phyloP scores from a whole-genome alignment of 2,797 vertebrate genomes.

The Cygnus olor region DNA sequence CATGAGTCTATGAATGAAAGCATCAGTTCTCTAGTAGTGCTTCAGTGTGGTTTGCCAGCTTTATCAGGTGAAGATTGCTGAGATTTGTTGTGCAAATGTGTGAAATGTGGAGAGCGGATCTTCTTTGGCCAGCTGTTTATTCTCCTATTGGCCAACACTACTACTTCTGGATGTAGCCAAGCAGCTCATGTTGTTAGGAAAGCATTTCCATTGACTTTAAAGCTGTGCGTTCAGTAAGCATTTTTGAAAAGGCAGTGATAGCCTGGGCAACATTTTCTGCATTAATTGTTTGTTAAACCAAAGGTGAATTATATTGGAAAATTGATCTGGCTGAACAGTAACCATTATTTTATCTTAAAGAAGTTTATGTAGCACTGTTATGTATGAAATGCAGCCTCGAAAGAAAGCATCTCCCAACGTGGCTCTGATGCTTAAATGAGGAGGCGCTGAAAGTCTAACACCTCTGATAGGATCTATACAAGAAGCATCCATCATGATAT shows the following conservation, averaged over 20 bases:
- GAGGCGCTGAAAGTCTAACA: not conserved
- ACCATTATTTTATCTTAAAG: not conserved
- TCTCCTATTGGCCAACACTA: not conserved
- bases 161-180: not conserved
- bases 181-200: not conserved
- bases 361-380: not conserved
- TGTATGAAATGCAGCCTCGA: not conserved
- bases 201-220: not conserved
- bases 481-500: fast-evolving
- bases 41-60: not conserved
- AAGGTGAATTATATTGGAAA: not conserved
- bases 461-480: not conserved
- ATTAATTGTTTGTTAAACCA: conserved; percentile 1
- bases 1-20: not conserved
- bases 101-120: not conserved
- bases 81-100: not conserved
- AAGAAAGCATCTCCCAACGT: not conserved
- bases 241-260: not conserved
- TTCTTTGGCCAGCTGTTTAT: not conserved
- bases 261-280: not conserved
- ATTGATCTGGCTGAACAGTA: not conserved
- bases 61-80: not conserved
- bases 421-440: not conserved
- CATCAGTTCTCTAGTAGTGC: not conserved
- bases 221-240: not conserved